Conservation (phyloP, 2,113 vertebrate species). For the Aleadryas rufinucha region DNA sequence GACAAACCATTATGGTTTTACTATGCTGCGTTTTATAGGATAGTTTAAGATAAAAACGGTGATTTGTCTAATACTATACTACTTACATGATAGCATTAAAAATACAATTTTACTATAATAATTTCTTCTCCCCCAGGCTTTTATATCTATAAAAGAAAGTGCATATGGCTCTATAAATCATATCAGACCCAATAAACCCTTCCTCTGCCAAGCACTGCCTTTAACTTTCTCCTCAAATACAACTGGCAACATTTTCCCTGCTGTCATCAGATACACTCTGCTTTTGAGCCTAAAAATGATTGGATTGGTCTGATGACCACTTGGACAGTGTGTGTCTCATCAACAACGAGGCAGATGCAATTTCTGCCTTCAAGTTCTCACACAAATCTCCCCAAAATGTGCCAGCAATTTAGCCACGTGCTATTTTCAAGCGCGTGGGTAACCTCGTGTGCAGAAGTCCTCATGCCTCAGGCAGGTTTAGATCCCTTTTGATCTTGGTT, state of each 20-base stretch:
- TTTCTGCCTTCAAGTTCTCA: background rate
- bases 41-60: conserved; percentile 6
- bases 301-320: background rate
- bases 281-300: conserved; percentile 10
- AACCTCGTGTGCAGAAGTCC: background rate
- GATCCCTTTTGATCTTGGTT: background rate
- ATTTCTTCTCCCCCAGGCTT: conserved; percentile 26
- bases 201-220: conserved; percentile 2
- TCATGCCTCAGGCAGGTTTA: background rate
- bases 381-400: background rate
- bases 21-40: background rate
- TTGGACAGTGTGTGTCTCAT: background rate
- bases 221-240: conserved; percentile 10
- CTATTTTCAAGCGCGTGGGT: background rate
- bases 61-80: conserved; percentile 22
- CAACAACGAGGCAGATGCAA: background rate
- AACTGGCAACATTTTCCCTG: background rate
- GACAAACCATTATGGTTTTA: conserved; percentile 9
- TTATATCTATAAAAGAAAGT: conserved; percentile 37
- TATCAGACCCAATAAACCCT: conserved; percentile 38
- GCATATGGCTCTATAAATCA: conserved; percentile 56
- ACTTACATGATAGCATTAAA: conserved; percentile 32
- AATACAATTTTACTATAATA: conserved; percentile 18
- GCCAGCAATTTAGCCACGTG: background rate
- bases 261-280: background rate